Evolutionary conservation across 2,888 invertebrate genomes (phyloP).

Genomic region (Slavum lentiscoides): DNA sequence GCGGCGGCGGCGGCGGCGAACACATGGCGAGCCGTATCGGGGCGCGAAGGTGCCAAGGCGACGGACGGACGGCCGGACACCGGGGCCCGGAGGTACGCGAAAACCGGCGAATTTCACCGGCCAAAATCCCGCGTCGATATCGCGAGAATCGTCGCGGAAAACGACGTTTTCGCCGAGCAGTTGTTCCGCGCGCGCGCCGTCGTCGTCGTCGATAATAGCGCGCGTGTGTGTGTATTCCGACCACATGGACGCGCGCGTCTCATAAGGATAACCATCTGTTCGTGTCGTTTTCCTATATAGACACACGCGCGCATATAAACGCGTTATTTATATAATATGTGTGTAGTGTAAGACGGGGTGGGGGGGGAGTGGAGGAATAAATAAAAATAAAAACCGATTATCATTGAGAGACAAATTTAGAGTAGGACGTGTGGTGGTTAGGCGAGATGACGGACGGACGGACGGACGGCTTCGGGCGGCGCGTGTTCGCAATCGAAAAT

Average conservation of each 20-base stretch:
- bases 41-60: not conserved
- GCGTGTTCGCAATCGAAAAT: no score
- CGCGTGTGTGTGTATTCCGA: slow-evolving; percentile 15
- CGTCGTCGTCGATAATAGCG: not conserved
- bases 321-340: no score
- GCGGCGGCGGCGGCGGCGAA: slow-evolving; percentile 4
- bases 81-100: not conserved
- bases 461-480: no score
- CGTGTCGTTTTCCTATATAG: slow-evolving; percentile 34
- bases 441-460: no score
- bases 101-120: not conserved
- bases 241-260: slow-evolving; percentile 44
- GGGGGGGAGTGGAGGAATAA: no score
- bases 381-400: slow-evolving; percentile 34
- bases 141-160: slow-evolving; percentile 34
- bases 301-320: slow-evolving; percentile 3
- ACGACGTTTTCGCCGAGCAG: slow-evolving; percentile 44
- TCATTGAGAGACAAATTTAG: slow-evolving; percentile 49
- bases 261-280: slow-evolving; percentile 53
- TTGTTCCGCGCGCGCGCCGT: slow-evolving; percentile 23
- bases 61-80: not conserved
- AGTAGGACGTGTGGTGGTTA: slow-evolving; percentile 37
- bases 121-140: slow-evolving; percentile 12
- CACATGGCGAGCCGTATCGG: slow-evolving; percentile 44
- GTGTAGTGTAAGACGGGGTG: no score